Evolutionary conservation across 2,797 vertebrate species (phyloP), one percentile per base, ranked within the genome.

Genomic region (Malacoraja senta): DNA sequence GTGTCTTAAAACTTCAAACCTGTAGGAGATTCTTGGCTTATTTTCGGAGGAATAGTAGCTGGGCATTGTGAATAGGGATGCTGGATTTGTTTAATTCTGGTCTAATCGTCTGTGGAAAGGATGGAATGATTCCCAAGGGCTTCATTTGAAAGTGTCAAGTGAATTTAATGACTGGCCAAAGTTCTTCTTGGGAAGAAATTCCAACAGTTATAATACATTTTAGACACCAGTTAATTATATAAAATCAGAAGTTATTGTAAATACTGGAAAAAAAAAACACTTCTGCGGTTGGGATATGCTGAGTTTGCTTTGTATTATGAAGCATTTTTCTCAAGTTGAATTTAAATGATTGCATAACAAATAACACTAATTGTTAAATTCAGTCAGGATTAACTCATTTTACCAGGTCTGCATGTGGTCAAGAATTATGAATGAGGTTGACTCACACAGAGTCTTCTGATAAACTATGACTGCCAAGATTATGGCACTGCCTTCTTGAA

Each of bases 211-310:
- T 44, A n/a, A 17, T 95, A 95, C 94, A 94, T 95, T 93, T 92
- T 92, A 92, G 90, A n/a, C 44, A 76, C 12, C 38, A 58, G 44
- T 92, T 53, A 91, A 91, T 71, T 72, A 71, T 35, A 92, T 92
- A n/a, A 74, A 76, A 93, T 96, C 93, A 94, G 94, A 95, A 95
- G 94, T 95, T 94, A 94, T 94, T 95, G 94, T 95, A 94, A 80
- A 95, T 96, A 96, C 96, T 96, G 95, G 74, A 93, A 94, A 95
- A 96, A 96, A 44, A 95, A 93, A 93, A 93, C 94, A 93, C 93
- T 94, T 94, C 94, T 95, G 93, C 95, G 94, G 93, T 93, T 92
- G 90, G 90, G 93, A 93, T 94, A 95, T 94, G 94, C 93, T 94
- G 94, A 94, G 94, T 94, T 93, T 94, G 94, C 94, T 95, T 94